Percentiles rank a stretch among this genome's conserved stretches.
Conservation (phyloP, 2,888 invertebrate genomes). For the Odontocolon sp. region DNA sequence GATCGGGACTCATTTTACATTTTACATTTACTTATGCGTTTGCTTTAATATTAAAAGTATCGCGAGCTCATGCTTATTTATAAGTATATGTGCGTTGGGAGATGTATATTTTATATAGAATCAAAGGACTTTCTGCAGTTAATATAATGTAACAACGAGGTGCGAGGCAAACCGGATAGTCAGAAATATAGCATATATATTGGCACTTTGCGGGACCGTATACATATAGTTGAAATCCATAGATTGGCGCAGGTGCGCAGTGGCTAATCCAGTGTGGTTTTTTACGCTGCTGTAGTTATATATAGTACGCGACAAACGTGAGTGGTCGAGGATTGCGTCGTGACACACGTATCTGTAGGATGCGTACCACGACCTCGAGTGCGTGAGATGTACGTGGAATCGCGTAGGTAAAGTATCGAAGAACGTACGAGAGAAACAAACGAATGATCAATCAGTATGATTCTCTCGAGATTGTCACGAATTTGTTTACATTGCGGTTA, state of each 20-base stretch:
- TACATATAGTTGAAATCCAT: constrained; percentile 13
- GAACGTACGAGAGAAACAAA: too few species aligned
- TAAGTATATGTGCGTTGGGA: background rate
- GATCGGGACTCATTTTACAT: background rate
- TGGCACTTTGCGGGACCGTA: constrained; percentile 28
- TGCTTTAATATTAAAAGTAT: background rate
- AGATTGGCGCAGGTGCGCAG: constrained; percentile 52
- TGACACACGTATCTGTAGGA: constrained; percentile 1
- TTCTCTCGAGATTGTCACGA: too few species aligned
- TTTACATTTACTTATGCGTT: background rate
- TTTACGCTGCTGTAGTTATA: constrained; percentile 9
- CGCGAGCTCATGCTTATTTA: background rate
- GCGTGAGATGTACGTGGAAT: background rate
- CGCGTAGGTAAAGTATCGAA: background rate
- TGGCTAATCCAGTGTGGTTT: constrained; percentile 19
- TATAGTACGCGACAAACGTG: background rate
- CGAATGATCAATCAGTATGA: too few species aligned
- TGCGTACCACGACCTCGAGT: background rate
- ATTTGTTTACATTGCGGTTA: too few species aligned
- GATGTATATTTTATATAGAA: background rate
- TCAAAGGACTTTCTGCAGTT: background rate
- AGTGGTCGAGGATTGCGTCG: background rate
- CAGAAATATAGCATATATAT: constrained; percentile 10
- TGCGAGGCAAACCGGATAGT: constrained; percentile 53
- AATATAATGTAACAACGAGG: background rate